Evolutionary conservation across 2,113 vertebrate species (phyloP).

Genomic region (Mormyrus iriodes): DNA sequence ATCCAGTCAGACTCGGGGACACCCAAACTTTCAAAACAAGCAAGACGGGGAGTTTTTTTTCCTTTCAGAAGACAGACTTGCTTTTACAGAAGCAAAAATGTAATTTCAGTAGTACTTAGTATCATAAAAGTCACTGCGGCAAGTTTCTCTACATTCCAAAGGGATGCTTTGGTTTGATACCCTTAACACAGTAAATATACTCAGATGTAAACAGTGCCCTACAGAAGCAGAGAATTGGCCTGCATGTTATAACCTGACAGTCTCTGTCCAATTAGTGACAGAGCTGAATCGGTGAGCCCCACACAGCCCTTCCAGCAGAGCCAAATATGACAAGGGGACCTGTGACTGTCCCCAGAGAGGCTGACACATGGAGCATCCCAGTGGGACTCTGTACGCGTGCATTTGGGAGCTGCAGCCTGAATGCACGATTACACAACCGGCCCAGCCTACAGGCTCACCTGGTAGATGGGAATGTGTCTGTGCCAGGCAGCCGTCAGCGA

Average conservation of each 20-base stretch:
- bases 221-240: background rate
- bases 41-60: background rate
- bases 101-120: background rate
- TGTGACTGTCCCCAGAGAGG: background rate
- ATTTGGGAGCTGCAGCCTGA: background rate
- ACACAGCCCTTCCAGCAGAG: background rate
- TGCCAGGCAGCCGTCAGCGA: background rate
- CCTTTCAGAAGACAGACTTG: background rate
- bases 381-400: background rate
- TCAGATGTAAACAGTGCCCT: background rate
- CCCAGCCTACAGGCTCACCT: background rate
- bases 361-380: background rate
- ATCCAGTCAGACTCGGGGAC: background rate
- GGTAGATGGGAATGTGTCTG: background rate
- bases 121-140: background rate
- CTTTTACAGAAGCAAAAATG: background rate
- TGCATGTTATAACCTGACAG: background rate
- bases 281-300: background rate
- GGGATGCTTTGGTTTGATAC: background rate
- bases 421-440: background rate
- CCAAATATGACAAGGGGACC: background rate
- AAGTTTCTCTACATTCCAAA: background rate
- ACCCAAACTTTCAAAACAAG: background rate
- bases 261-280: background rate
- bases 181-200: background rate